Percentiles rank a stretch among this genome's conserved stretches.
Conservation (phyloP, 2,797 vertebrate genomes). For the Telmatherina bonti region DNA sequence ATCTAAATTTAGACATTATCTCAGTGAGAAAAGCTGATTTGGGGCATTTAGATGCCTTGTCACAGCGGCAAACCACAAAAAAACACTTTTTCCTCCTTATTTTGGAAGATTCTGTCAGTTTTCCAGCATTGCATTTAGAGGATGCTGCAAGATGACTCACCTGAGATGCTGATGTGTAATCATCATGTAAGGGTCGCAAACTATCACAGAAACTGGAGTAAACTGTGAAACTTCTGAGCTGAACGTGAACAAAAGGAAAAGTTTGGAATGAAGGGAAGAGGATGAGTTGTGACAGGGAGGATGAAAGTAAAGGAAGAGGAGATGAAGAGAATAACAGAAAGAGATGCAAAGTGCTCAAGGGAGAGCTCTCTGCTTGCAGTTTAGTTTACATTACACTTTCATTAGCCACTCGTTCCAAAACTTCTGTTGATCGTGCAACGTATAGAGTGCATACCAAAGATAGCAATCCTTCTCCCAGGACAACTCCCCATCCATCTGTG, state of each 20-base stretch:
- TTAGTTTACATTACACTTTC: slow-evolving; percentile 68
- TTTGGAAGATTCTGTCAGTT: no score
- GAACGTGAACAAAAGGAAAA: neutral
- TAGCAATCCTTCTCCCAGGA: slow-evolving; percentile 42
- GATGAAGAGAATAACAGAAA: slow-evolving; percentile 24
- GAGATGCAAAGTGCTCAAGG: slow-evolving; percentile 31
- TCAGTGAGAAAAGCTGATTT: no score
- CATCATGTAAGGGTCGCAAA: no score
- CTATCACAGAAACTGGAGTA: slow-evolving; percentile 16
- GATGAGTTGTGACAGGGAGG: slow-evolving; percentile 24
- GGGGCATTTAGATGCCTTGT: no score
- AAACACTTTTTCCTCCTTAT: no score
- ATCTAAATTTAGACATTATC: no score
- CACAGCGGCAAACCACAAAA: no score
- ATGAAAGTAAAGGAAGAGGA: slow-evolving; percentile 52
- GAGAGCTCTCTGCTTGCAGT: slow-evolving; percentile 41
- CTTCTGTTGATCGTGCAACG: slow-evolving; percentile 31
- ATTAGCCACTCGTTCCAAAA: slow-evolving; percentile 50
- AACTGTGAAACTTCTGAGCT: slow-evolving; percentile 17
- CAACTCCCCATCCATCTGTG: slow-evolving; percentile 59
- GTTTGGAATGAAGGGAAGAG: slow-evolving; percentile 27
- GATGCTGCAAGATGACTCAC: no score
- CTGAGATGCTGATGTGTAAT: no score
- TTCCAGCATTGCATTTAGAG: no score
- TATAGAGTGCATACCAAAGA: slow-evolving; percentile 46